A percentile compares a stretch with the other conserved stretches of the same genome.
Evolutionary conservation across 2,888 invertebrate species (phyloP).

Genomic region (Leptinotarsa juncta): DNA sequence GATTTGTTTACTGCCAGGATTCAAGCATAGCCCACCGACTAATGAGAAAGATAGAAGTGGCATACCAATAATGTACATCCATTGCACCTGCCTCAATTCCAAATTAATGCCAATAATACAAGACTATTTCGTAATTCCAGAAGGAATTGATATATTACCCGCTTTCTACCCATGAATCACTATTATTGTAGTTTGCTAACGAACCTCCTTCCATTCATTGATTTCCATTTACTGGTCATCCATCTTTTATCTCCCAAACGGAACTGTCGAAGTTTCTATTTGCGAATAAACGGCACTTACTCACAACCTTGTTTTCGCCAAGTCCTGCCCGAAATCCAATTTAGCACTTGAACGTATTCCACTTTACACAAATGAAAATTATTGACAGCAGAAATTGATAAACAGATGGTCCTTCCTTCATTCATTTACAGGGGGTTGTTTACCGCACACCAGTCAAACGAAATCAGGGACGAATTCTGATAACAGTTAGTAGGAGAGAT

Average conservation of each 20-base stretch:
- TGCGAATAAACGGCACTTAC: not conserved
- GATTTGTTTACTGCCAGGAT: too few relatives aligned
- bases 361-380: not conserved
- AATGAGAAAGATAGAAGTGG: too few relatives aligned
- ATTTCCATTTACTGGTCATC: conserved; percentile 14
- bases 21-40: too few relatives aligned
- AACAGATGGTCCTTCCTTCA: not conserved
- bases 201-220: too few relatives aligned
- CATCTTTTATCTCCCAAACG: not conserved
- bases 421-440: not conserved
- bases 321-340: not conserved
- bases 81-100: too few relatives aligned
- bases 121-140: too few relatives aligned
- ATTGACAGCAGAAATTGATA: not conserved
- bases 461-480: not conserved
- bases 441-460: not conserved
- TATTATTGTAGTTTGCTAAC: too few relatives aligned
- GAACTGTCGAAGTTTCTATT: conserved; percentile 3
- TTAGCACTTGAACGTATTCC: not conserved
- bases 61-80: too few relatives aligned
- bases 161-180: too few relatives aligned
- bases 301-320: not conserved
- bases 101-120: too few relatives aligned
- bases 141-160: too few relatives aligned
- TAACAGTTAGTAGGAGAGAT: not conserved